Base-by-base conservation (phyloP, 2,888 invertebrate species). In the Troides oblongomaculatus region DNA sequence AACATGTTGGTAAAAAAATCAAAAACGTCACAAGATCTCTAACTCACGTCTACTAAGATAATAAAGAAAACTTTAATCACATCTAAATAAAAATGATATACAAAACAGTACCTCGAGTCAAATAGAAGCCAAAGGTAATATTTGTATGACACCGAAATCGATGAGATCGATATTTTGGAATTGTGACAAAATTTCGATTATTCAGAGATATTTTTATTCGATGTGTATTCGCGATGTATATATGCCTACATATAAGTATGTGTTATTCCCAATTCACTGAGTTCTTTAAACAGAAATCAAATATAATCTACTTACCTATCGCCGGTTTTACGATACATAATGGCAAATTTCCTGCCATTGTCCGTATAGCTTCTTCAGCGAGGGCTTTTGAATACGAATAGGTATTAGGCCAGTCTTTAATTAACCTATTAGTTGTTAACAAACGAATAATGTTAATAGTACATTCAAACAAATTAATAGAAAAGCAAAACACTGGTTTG, bases 331-430 rank as follows among this genome's bases (percentile, higher is more conserved):
- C 71, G 6, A 73, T 60, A 14, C 71, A 71, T 14, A 72, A 53
- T 14, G 73, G 73, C 18, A 73, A 59, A 14, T 69, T 64, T 23
- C 68, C 68, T 18, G 66, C 66, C 56, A 63, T 66, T 3, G 30
- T 65, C n/a, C 67, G 58, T 23, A 73, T 61, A 5, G 43, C 57
- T 58, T 73, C 70, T 64, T 73, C 73, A n/a, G 73, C 72, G 23
- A 72, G 21, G 12, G 72, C 72, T 57, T 73, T 73, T 17, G 73
- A 70, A 66, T 68, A 72, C 18, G 72, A 60, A 57, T 73, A 73
- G 17, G 73, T 73, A 46, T 73, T 73, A 1, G 73, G 73, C 73
- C 73, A 73, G 10, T 68, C 69, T 36, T 72, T 56, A 25, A 68
- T 68, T n/a, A 73, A 70, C 10, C 73, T 73, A 69, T 1, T 43